Base-by-base conservation (phyloP, 23 tunicate species). In the Ascidia mentula region DNA sequence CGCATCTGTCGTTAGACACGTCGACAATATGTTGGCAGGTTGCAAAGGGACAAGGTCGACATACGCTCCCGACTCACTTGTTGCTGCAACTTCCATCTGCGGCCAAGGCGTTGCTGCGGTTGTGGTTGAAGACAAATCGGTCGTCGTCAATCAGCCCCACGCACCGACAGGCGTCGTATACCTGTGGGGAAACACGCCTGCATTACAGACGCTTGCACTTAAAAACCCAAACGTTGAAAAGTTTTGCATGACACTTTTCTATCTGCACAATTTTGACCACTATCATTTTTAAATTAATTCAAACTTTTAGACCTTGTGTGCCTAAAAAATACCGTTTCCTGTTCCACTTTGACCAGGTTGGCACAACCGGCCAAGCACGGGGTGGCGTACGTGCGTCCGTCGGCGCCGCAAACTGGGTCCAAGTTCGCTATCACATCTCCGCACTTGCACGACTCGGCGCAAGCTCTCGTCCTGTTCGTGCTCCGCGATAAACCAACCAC, bases 401-500 rank as follows among this genome's bases (percentile, higher is more conserved):
- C 85, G 40, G 69, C 31, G 17, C 85, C 85, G 72, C 85, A 81
- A 9, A 81, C 85, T 8, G 85, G 85, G 45, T 72, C 78, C 35
- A 81, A 40, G 34, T 69, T 32, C 12, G 36, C n/a, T 0, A 72
- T 40, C 13, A 22, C 39, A 34, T 22, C 36, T 33, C 35, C 73
- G 40, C 85, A 81, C n/a, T 32, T 37, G 69, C 85, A 81, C 28
- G 69, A 12, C 9, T 33, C 26, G 39, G 77, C 70, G 33, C 85
- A 81, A 5, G 28, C 22, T 60, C 24, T 18, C 0, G 75, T 65
- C 28, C 69, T 59, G 0, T 0, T 30, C 37, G 81, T 22, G 46
- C 5, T 30, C 31, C 28, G 45, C 4, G 81, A 46, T 69, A 81
- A 40, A 20, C 85, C 85, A 40, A 81, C 1, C 34, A 81, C 40